A percentile compares a stretch with the other conserved stretches of the same genome.
Conservation (phyloP, 35 echinoderm and acorn worm species). For the Diadema setosum region DNA sequence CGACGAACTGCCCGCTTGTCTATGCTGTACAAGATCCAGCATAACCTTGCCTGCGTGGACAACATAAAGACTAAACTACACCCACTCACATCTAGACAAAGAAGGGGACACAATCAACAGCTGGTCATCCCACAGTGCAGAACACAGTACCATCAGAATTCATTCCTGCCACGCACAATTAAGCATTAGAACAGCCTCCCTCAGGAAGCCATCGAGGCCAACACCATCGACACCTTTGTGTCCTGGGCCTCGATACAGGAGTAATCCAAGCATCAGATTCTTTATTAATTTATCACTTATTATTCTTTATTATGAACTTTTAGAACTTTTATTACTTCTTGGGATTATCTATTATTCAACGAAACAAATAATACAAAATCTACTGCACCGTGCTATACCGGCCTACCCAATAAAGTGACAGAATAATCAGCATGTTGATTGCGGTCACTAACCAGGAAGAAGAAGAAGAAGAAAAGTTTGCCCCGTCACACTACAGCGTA, state of each 20-base stretch:
- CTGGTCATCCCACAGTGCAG: background rate
- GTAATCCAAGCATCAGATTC: no score
- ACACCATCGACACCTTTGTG: background rate
- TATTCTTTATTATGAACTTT: no score
- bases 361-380: no score
- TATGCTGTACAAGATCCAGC: constrained; percentile 24
- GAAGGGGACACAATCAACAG: background rate
- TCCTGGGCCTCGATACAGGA: background rate
- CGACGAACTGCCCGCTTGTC: background rate
- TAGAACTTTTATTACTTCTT: no score
- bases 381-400: no score
- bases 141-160: background rate
- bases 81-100: background rate
- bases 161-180: background rate
- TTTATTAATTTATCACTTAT: no score
- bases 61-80: background rate
- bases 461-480: no score
- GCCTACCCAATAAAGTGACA: no score
- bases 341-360: no score
- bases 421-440: no score
- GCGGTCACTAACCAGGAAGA: no score
- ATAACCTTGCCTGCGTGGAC: background rate
- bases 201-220: background rate
- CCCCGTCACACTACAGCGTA: no score
- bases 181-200: background rate